Base-by-base conservation (phyloP, 2,888 invertebrate genomes). In the Xanthorhoe spadicearia region DNA sequence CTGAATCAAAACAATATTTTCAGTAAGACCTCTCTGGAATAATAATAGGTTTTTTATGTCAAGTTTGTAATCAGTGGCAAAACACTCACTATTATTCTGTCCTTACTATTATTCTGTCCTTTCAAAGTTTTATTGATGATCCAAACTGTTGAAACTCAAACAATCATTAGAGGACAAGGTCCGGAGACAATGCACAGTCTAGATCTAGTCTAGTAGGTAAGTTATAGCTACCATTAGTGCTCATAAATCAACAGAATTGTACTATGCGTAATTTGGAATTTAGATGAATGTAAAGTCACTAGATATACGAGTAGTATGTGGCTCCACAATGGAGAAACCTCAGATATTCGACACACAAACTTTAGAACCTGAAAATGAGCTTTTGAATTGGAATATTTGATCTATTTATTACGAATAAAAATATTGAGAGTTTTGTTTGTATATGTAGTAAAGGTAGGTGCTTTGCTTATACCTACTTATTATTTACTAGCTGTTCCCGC, bases 161-260 rank as follows among this genome's bases (percentile, higher is more conserved):
- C 38, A 13, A 43, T 43, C 13, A 43, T 43, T 43, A 15, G 35
- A 15, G 35, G 52, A 52, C 46, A 43, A 32, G 28, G 43, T 32
- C 32, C 35, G n/a, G 18, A 54, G 54, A 54, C 38, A 54, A 54
- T 19, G 38, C 54, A 38, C 18, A 38, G 54, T 17, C 54, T n/a
- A 38, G 18, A 18, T 54, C 54, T n/a, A 17, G 17, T 17, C n/a
- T n/a, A n/a, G 35, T 28, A 9, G 23, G 32, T 7, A 60, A 60
- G 46, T 53, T 60, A 60, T 60, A 17, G 28, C 46, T 13, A 10
- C 28, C 43, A 43, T 53, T 60, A 58, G 46, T 13, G 43, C 17
- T 15, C 52, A 46, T 53, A 60, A 53, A 60, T 53, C 60, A 60
- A 2, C 17, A 38, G 35, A 49, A 51, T 58, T 58, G 18, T 13